These are phyloP conservation scores for Clusia tigrina DNA, from an alignment of 2,888 invertebrate species.

Conservation along the genomic window DNA sequence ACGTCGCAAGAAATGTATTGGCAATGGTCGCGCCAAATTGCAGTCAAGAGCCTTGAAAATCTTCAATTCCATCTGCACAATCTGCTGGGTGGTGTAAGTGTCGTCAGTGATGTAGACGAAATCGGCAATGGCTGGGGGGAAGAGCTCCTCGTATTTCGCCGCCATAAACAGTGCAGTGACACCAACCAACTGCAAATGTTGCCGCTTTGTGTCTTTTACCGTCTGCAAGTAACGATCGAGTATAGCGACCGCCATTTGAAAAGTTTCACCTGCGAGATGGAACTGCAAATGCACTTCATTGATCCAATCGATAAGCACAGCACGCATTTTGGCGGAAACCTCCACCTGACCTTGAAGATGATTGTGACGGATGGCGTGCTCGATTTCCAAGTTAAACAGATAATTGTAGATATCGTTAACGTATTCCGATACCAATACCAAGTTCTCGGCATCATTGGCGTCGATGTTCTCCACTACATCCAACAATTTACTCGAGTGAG, in stretches of 20 bases:
- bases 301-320: slow-evolving; percentile 92
- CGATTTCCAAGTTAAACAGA: slow-evolving; percentile 76
- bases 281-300: slow-evolving; percentile 91
- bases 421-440: slow-evolving; percentile 83
- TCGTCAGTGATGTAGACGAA: slow-evolving; percentile 92
- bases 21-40: slow-evolving; percentile 84
- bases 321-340: slow-evolving; percentile 85
- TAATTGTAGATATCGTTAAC: slow-evolving; percentile 90
- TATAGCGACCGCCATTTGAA: slow-evolving; percentile 86
- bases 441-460: slow-evolving; percentile 75
- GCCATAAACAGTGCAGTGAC: slow-evolving; percentile 90
- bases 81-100: slow-evolving; percentile 80
- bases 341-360: slow-evolving; percentile 73
- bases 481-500: slow-evolving; percentile 48
- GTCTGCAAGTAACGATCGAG: slow-evolving; percentile 84
- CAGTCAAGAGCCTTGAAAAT: slow-evolving; percentile 81
- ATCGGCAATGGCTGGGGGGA: slow-evolving; percentile 84
- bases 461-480: slow-evolving; percentile 76
- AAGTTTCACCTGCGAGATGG: slow-evolving; percentile 84
- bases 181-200: slow-evolving; percentile 86
- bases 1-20: slow-evolving; percentile 88
- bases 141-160: slow-evolving; percentile 95
- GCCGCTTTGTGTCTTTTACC: slow-evolving; percentile 71
- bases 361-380: slow-evolving; percentile 71
- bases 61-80: slow-evolving; percentile 82